phyloP scores from a whole-genome alignment of 2,888 invertebrate species.

The Lepeophtheirus nordmannii region DNA sequence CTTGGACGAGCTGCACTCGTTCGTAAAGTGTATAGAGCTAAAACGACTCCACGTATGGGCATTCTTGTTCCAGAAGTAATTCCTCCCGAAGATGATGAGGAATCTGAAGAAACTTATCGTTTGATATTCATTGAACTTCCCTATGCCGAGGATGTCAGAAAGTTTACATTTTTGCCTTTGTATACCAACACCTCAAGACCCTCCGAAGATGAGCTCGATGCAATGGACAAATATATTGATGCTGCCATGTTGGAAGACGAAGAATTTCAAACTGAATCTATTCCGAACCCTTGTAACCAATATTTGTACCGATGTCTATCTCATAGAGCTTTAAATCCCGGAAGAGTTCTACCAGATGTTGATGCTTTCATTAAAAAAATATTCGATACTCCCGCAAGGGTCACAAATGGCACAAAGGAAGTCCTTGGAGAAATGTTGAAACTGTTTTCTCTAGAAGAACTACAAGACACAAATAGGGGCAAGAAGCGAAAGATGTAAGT shows the following conservation, averaged over 20 bases:
- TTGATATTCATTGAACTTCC: slow-evolving; percentile 17
- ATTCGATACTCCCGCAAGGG: background rate
- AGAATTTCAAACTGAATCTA: background rate
- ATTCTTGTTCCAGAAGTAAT: slow-evolving; percentile 10
- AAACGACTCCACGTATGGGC: slow-evolving; percentile 8
- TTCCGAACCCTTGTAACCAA: slow-evolving; percentile 13
- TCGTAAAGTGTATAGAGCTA: slow-evolving; percentile 16
- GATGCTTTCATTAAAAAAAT: background rate
- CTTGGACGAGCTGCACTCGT: slow-evolving; percentile 2
- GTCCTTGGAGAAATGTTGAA: background rate
- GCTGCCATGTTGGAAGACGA: slow-evolving; percentile 1
- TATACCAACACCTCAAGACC: background rate
- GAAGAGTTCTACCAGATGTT: slow-evolving; percentile 10
- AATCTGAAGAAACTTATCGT: background rate
- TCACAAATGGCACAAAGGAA: background rate
- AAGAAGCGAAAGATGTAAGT: slow-evolving; percentile 8
- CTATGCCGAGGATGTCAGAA: slow-evolving; percentile 12
- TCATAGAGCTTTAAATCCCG: slow-evolving; percentile 11
- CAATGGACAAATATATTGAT: slow-evolving; percentile 17
- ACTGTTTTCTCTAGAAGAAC: slow-evolving; percentile 5
- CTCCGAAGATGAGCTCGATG: slow-evolving; percentile 6
- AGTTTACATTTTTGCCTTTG: slow-evolving; percentile 4
- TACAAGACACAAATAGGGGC: background rate
- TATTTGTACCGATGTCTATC: slow-evolving; percentile 19
- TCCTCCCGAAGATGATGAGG: slow-evolving; percentile 2